Conservation (phyloP, 2,797 vertebrate genomes). For the Sebastiscus tertius region DNA sequence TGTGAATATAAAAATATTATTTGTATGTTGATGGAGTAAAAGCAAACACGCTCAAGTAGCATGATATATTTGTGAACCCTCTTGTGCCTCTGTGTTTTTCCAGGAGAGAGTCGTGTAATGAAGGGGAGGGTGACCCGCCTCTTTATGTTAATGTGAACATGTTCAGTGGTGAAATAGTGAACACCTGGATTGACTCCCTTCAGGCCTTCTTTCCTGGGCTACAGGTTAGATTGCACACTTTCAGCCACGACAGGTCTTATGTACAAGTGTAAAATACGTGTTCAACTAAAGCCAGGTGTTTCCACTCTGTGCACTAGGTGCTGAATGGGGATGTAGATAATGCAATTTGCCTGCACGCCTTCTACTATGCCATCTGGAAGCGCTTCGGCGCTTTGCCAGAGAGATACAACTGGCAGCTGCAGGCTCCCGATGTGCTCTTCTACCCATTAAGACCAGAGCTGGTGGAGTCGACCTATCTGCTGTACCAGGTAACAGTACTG, state of each 20-base stretch:
- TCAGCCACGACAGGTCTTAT: neutral
- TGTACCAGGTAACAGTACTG: slow-evolving; percentile 91
- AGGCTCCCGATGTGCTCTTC: slow-evolving; percentile 95
- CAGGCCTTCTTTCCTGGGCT: slow-evolving; percentile 99
- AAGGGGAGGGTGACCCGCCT: slow-evolving; percentile 96
- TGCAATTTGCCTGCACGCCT: slow-evolving; percentile 98
- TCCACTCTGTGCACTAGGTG: slow-evolving; percentile 80
- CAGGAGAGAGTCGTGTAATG: slow-evolving; percentile 95
- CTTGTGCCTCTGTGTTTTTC: neutral
- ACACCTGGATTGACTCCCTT: slow-evolving; percentile 99
- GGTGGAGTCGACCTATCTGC: slow-evolving; percentile 96
- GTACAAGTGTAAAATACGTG: neutral
- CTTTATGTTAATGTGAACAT: slow-evolving; percentile 99
- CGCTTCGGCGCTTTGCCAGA: slow-evolving; percentile 97
- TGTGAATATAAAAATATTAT: no score
- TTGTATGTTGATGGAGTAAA: neutral
- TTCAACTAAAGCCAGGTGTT: neutral
- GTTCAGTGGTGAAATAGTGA: slow-evolving; percentile 97
- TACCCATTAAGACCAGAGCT: slow-evolving; percentile 96
- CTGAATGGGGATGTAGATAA: slow-evolving; percentile 98
- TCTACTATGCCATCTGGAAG: slow-evolving; percentile 99
- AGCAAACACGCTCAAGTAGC: neutral
- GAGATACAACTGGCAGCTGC: slow-evolving; percentile 98
- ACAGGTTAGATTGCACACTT: slow-evolving; percentile 84
- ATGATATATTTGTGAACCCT: neutral